A percentile compares a stretch with the other conserved stretches of the same genome.
Conservation (phyloP, 2,113 vertebrate species). For the Smithornis capensis region DNA sequence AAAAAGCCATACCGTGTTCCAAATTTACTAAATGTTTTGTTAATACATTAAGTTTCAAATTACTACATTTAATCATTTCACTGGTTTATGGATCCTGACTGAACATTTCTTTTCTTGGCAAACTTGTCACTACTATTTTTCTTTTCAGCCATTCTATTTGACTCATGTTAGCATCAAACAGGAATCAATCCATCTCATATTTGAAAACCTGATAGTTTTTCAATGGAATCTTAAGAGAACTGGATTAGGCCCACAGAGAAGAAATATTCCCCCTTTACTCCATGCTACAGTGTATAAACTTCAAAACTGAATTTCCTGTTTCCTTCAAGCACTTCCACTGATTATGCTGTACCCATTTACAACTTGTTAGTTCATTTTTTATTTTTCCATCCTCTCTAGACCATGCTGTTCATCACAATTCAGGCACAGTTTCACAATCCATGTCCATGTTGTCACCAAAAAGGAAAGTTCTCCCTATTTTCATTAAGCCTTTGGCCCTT, state of each 20-base stretch:
- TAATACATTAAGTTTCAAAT: not conserved
- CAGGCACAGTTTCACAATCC: conserved; percentile 37
- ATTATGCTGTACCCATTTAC: conserved; percentile 11
- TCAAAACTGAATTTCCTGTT: not conserved
- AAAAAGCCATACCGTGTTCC: not conserved
- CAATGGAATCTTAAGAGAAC: not conserved
- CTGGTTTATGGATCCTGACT: not conserved
- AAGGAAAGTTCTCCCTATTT: conserved; percentile 38
- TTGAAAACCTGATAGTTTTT: not conserved
- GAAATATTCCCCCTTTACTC: not conserved
- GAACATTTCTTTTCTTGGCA: not conserved
- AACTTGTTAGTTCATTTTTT: conserved; percentile 48
- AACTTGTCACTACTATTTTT: not conserved
- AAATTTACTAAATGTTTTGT: not conserved
- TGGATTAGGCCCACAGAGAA: not conserved
- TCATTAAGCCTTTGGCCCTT: not conserved
- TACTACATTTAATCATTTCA: not conserved
- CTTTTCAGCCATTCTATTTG: not conserved
- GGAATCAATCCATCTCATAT: not conserved
- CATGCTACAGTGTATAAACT: not conserved
- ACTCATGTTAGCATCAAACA: not conserved
- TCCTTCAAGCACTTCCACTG: not conserved
- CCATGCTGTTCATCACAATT: conserved; percentile 23
- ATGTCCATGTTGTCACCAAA: not conserved
- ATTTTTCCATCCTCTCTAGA: conserved; percentile 28